Base-by-base conservation (phyloP, 2,888 invertebrate species). In the Orchestes rusci region DNA sequence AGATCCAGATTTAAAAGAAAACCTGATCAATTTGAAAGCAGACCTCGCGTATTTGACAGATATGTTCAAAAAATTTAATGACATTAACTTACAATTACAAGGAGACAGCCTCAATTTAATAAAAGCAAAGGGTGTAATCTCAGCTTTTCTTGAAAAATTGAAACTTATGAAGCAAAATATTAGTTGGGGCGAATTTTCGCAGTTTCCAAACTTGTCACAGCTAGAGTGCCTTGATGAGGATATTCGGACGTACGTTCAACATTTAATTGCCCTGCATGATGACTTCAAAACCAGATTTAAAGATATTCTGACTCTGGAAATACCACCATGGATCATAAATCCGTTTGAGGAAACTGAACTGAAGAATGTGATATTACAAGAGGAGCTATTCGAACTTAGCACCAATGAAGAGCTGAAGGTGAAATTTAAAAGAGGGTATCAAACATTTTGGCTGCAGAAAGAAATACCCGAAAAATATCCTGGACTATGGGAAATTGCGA, bases 271-370 rank as follows among this genome's bases (percentile, higher is more conserved):
- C n/a, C n/a, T n/a, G n/a, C n/a, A n/a, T n/a, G n/a, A n/a, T n/a
- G n/a, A n/a, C n/a, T n/a, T n/a, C n/a, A n/a, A n/a, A n/a, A n/a
- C n/a, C n/a, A 52, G 53, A 44, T 59, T 60, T 54, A 45, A 59
- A 39, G 58, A 59, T 55, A 39, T 59, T 53, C 48, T 55, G 50
- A 56, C 46, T 34, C 33, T 45, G 43, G 40, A 15, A 39, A 43
- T 40, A 44, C 38, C 39, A 17, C 39, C 28, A 7, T 39, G 35
- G 43, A 43, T 45, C 4, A 30, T 46, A 5, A 39, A 46, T 43
- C 29, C 39, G 36, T 47, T 32, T 32, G 35, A 13, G 40, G 41
- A 40, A 2, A 29, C 13, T 8, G 42, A 46, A 49, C 35, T 34
- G 18, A 19, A 27, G 43, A 32, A 46, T 47, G 39, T 39, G n/a